These are phyloP conservation scores for Eueremaeus valkanovi DNA, from an alignment of 2,888 invertebrate genomes.

Conservation along the genomic window DNA sequence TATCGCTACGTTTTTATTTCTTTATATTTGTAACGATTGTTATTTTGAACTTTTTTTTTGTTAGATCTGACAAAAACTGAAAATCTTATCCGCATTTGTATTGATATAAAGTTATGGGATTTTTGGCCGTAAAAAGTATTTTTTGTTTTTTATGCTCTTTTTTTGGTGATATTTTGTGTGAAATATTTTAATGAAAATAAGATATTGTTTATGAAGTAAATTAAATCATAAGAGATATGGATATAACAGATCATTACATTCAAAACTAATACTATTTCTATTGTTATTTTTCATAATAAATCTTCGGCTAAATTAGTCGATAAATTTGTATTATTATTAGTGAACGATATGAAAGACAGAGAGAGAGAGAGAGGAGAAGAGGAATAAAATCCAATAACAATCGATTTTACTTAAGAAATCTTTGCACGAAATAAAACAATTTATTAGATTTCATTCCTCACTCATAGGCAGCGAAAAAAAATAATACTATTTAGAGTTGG, in stretches of 20 bases:
- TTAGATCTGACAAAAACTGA: not conserved
- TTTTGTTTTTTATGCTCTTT: not conserved
- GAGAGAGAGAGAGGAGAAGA: not conserved
- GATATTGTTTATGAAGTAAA: not conserved
- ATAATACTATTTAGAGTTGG: not conserved
- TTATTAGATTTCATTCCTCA: conserved; percentile 5
- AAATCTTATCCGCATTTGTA: not conserved
- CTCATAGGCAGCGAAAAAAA: not conserved
- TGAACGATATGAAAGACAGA: not conserved
- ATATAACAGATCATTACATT: not conserved
- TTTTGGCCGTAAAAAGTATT: no score
- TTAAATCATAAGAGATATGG: no score
- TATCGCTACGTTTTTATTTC: not conserved
- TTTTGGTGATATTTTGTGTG: not conserved
- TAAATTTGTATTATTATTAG: not conserved
- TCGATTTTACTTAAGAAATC: conserved; percentile 3
- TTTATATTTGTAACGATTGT: not conserved
- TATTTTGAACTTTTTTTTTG: not conserved
- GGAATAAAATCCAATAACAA: not conserved
- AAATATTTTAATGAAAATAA: not conserved
- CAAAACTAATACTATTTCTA: no score
- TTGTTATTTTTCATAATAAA: not conserved
- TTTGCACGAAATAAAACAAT: conserved; percentile 11
- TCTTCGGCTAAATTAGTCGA: not conserved
- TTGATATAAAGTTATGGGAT: not conserved